A percentile compares a stretch with the other conserved stretches of the same genome.
phyloP scores from a whole-genome alignment of 2,113 vertebrate genomes.

The Heliornis fulica region DNA sequence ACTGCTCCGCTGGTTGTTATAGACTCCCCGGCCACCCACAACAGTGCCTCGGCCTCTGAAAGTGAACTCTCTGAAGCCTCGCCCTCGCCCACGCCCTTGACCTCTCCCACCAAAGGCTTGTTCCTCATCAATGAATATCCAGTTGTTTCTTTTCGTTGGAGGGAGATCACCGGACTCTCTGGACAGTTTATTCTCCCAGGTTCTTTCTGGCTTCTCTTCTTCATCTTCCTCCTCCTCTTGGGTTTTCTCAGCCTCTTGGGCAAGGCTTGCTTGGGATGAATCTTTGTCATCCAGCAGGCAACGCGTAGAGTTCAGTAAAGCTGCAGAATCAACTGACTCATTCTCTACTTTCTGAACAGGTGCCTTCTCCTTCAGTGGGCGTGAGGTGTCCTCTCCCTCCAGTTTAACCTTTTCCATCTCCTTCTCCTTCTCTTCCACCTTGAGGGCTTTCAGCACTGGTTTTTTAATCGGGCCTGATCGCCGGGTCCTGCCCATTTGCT shows the following conservation, averaged over 20 bases:
- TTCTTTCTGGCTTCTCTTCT: slow-evolving; percentile 76
- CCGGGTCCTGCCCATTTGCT: slow-evolving; percentile 81
- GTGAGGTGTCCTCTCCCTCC: slow-evolving; percentile 77
- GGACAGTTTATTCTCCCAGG: slow-evolving; percentile 79
- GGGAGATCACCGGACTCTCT: slow-evolving; percentile 79
- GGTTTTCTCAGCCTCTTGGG: slow-evolving; percentile 71
- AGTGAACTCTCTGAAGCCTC: slow-evolving; percentile 90
- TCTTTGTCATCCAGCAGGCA: slow-evolving; percentile 74
- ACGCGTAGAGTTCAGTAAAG: slow-evolving; percentile 58
- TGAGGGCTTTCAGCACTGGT: slow-evolving; percentile 94
- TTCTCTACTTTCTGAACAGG: slow-evolving; percentile 63
- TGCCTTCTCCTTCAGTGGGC: slow-evolving; percentile 76
- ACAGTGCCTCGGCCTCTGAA: slow-evolving; percentile 79
- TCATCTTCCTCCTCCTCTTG: slow-evolving; percentile 78
- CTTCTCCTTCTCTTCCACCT: slow-evolving; percentile 96
- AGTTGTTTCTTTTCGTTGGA: slow-evolving; percentile 88
- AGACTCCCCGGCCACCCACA: slow-evolving; percentile 37
- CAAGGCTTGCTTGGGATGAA: slow-evolving; percentile 2
- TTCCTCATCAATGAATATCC: slow-evolving; percentile 98
- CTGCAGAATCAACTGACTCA: slow-evolving; percentile 77
- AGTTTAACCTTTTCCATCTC: slow-evolving; percentile 88
- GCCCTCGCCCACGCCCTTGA: slow-evolving; percentile 82
- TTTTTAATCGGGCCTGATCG: slow-evolving; percentile 96
- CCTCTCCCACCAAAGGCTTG: slow-evolving; percentile 91
- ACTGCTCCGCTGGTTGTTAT: slow-evolving; percentile 74